These are phyloP conservation scores for Conomelus anceps DNA, from an alignment of 2,888 invertebrate species.

Conservation along the genomic window DNA sequence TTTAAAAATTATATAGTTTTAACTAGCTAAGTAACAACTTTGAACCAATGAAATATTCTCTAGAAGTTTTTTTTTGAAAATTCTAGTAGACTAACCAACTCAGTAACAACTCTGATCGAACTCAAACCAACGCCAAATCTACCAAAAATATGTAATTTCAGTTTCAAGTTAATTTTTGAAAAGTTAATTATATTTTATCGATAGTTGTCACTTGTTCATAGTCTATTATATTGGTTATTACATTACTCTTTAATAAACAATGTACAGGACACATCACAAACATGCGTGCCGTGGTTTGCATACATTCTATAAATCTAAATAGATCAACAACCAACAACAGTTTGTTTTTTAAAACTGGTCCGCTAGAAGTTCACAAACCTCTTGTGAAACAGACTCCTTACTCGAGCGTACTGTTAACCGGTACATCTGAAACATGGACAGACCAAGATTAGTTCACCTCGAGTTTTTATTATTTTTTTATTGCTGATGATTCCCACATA, in stretches of 20 bases:
- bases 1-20: too few species aligned
- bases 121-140: not conserved
- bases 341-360: slow-evolving; percentile 83
- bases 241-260: not conserved
- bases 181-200: not conserved
- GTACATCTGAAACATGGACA: slow-evolving; percentile 75
- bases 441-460: slow-evolving; percentile 15
- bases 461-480: too few species aligned
- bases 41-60: too few species aligned
- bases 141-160: not conserved
- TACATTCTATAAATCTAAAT: not conserved
- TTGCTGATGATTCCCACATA: too few species aligned
- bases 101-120: not conserved
- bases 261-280: not conserved
- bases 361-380: slow-evolving; percentile 86
- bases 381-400: slow-evolving; percentile 90
- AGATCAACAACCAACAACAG: not conserved
- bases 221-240: not conserved
- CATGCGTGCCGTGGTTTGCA: not conserved
- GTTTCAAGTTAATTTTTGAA: not conserved
- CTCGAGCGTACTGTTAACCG: slow-evolving; percentile 95
- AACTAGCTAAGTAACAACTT: too few species aligned
- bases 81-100: not conserved
- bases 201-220: not conserved
- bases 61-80: too few species aligned